Base-by-base conservation (phyloP, 2,888 invertebrate species). In the Bellardia bayeri region DNA sequence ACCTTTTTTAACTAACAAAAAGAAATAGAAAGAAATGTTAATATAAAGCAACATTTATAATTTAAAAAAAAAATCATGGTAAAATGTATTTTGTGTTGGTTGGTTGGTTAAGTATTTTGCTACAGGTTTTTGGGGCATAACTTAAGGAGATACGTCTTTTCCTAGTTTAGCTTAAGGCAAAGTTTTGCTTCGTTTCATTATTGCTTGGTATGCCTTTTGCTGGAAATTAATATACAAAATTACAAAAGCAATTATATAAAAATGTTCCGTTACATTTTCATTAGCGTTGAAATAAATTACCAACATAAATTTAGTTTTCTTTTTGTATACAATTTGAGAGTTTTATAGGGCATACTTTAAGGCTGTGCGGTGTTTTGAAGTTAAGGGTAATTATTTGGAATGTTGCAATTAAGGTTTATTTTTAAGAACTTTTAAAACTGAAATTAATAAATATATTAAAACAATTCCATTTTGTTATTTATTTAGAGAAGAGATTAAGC, bases 81-180 rank as follows among this genome's bases (percentile, higher is more conserved):
- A 54, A 42, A 33, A 69, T 3, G 33, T 45, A 23, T 40, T 56
- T 74, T 6, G n/a, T n/a, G 7, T 37, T 74, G 13, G 37, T 3
- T 74, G 13, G 37, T 3, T 13, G 11, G 11, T 40, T 56, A 23
- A 9, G 8, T 23, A 42, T 2, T 40, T 42, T 64, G 7, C 64
- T 16, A 56, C 0, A 49, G 37, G 11, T 37, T 11, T 23, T 2
- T 49, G 7, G 13, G 16, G 14, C 54, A 80, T 81, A 81, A 69
- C 56, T 63, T 64, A 45, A 66, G 54, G 45, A 13, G 37, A 63
- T 23, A 56, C 13, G 16, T 11, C 69, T 54, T 68, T 84, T 80
- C 16, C 58, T 49, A 42, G 79, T 7, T 30, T 74, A 84, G 37
- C 54, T 79, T 74, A 58, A 72, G 79, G 74, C 58, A 40, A 45